These are phyloP conservation scores for Acipenser ruthenus DNA, from an alignment of 2,797 vertebrate genomes.

Conservation along the genomic window DNA sequence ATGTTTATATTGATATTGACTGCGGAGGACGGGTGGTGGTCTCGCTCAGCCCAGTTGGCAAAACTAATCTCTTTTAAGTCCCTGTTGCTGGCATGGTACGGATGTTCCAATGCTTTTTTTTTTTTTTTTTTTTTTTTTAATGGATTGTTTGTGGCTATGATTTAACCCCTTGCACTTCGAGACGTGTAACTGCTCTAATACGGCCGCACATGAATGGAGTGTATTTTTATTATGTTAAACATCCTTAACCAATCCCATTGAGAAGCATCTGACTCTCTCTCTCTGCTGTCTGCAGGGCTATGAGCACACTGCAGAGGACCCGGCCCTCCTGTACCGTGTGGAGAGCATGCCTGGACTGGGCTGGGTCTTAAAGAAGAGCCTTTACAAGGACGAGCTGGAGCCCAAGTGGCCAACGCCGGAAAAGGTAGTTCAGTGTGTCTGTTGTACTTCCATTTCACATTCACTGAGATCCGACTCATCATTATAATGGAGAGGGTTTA, in stretches of 20 bases:
- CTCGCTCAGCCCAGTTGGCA: too few relatives aligned
- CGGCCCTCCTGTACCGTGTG: conserved; percentile 83
- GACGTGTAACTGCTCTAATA: not conserved
- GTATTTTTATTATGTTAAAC: not conserved
- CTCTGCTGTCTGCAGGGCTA: conserved; percentile 65
- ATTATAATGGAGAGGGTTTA: not conserved
- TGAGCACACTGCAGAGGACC: conserved; percentile 93
- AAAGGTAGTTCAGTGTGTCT: conserved; percentile 59
- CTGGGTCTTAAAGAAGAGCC: conserved; percentile 85
- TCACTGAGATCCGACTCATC: too few relatives aligned
- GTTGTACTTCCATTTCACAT: not conserved
- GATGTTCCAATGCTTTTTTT: too few relatives aligned
- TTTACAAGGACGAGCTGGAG: conserved; percentile 94
- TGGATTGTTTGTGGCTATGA: too few relatives aligned
- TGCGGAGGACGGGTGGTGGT: too few relatives aligned
- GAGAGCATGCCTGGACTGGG: conserved; percentile 97
- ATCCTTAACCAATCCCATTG: not conserved
- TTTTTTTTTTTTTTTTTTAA: too few relatives aligned
- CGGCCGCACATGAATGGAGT: not conserved
- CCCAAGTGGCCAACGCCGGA: conserved; percentile 98
- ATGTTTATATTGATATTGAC: too few relatives aligned
- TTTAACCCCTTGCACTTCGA: too few relatives aligned
- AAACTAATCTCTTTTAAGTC: too few relatives aligned
- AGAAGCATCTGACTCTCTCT: conserved; percentile 9
- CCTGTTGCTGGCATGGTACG: too few relatives aligned